Evolutionary conservation across 2,888 invertebrate species (phyloP).

Genomic region (Drosophila diplacantha): DNA sequence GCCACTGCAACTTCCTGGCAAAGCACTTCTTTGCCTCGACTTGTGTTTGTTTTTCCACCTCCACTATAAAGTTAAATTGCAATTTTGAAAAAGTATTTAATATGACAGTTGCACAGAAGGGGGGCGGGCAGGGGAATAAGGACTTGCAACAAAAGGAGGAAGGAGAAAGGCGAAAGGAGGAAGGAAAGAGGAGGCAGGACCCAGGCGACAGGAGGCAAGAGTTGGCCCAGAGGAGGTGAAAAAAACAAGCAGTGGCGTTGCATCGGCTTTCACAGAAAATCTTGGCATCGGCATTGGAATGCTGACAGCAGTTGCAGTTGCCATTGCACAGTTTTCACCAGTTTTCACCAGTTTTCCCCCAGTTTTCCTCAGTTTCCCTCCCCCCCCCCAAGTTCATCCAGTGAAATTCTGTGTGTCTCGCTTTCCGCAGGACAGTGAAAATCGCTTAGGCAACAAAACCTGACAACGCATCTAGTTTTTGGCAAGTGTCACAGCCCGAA

Average conservation of each 20-base stretch:
- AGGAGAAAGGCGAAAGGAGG: neutral
- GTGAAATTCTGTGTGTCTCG: slow-evolving; percentile 1
- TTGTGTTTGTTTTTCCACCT: slow-evolving; percentile 14
- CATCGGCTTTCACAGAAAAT: slow-evolving; percentile 22
- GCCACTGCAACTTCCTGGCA: neutral
- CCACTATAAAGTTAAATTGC: slow-evolving; percentile 62
- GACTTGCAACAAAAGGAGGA: neutral
- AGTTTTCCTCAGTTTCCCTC: no score
- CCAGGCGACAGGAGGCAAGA: neutral
- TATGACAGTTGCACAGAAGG: slow-evolving; percentile 47
- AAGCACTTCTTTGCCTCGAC: neutral
- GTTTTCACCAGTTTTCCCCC: neutral
- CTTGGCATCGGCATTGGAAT: slow-evolving; percentile 28
- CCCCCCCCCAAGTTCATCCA: slow-evolving; percentile 7
- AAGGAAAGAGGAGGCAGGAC: neutral
- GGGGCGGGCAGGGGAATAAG: neutral
- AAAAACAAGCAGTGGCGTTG: slow-evolving; percentile 10
- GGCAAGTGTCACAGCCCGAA: slow-evolving; percentile 15
- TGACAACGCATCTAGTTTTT: slow-evolving; percentile 27
- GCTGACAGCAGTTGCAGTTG: slow-evolving; percentile 32
- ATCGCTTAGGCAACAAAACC: slow-evolving; percentile 40
- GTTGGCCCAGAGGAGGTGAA: neutral
- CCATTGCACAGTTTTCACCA: slow-evolving; percentile 21
- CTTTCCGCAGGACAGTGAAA: slow-evolving; percentile 31
- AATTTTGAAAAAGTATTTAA: slow-evolving; percentile 56